Base-by-base conservation (phyloP, 2,113 vertebrate species). In the Manacus vitellinus region DNA sequence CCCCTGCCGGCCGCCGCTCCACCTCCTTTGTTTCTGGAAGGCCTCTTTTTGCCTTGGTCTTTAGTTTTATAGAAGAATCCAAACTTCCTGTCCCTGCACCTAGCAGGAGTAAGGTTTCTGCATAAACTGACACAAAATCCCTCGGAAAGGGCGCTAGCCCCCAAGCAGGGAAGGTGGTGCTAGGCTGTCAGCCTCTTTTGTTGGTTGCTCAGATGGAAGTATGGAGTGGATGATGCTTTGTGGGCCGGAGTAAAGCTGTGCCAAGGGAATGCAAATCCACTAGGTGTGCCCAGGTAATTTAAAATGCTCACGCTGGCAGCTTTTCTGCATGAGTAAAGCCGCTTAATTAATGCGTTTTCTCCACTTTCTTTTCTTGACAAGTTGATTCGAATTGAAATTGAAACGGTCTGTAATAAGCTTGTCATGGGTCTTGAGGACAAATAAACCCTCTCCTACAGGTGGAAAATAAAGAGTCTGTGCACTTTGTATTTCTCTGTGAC, bases 271-370 rank as follows among this genome's bases (percentile, higher is more conserved):
- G 98, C 98, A 98, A 98, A 98, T 99, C 96, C 92, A 39, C 98
- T 98, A 99, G 99, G 99, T 99, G 99, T 99, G 98, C 98, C 98
- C 98, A 98, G 99, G 98, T 98, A 98, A 99, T 98, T 99, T 98
- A 98, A 98, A 98, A 98, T 97, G 98, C 97, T 99, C 98, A 98
- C 20, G 98, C 98, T 99, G 98, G 98, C 98, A 98, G 98, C 98
- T 98, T 99, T 99, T 99, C 98, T 99, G 98, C 97, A 97, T 98
- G 98, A 98, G 97, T 98, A 98, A 98, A 98, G 98, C 98, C 98
- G 92, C 97, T 98, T 97, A 98, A 99, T 98, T 98, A 98, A 98
- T 99, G 98, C 97, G 88, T 98, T 99, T 97, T 97, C 89, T 68
- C 94, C 97, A 96, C 94, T 98, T 98, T 98, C 97, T 98, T 99